phyloP scores from a whole-genome alignment of 2,888 invertebrate species.

The Drosophila setosimentum region DNA sequence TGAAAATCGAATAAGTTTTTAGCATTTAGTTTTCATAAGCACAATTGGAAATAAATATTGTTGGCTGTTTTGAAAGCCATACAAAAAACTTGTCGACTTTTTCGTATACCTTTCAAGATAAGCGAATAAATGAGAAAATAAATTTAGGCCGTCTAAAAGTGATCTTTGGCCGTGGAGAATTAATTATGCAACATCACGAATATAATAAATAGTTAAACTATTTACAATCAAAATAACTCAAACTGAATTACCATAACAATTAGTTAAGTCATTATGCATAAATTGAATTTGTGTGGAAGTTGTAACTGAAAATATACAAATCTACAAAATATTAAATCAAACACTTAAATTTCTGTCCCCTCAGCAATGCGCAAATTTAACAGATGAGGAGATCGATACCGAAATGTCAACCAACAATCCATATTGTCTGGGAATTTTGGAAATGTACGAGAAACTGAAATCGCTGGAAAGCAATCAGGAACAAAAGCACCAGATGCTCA shows the following conservation, averaged over 20 bases:
- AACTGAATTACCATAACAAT: neutral
- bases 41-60: neutral
- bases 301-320: neutral
- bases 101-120: neutral
- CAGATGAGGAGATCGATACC: constrained; percentile 63
- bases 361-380: constrained; percentile 56
- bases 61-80: neutral
- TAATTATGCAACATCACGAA: neutral
- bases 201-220: neutral
- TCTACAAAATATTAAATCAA: neutral
- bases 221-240: neutral
- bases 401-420: constrained; percentile 60
- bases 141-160: too few relatives aligned
- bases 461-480: constrained; percentile 4
- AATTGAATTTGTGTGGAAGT: neutral
- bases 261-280: neutral
- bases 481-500: neutral
- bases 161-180: neutral
- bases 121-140: neutral
- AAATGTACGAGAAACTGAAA: constrained; percentile 37
- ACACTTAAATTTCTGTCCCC: neutral
- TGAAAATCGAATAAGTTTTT: neutral
- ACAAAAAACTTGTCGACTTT: neutral
- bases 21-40: neutral
- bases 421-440: constrained; percentile 63